Conservation (phyloP, 2,113 vertebrate species). For the Acanthochromis polyacanthus region DNA sequence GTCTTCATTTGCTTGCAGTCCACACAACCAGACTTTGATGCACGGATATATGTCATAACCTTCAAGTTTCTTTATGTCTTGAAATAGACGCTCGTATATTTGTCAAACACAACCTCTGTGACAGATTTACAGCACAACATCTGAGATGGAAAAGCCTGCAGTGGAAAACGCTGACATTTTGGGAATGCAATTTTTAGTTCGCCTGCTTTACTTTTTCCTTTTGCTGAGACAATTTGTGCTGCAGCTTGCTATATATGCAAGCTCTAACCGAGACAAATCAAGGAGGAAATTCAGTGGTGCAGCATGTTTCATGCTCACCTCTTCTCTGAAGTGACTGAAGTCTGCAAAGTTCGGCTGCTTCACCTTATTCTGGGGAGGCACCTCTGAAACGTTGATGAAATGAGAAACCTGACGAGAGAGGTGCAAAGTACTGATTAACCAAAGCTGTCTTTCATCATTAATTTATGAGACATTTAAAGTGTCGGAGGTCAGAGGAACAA, state of each 20-base stretch:
- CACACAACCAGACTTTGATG: constrained; percentile 23
- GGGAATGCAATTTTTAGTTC: neutral
- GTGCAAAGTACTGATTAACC: neutral
- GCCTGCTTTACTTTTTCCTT: neutral
- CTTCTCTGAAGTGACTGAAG: constrained; percentile 84
- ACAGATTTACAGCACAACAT: constrained; percentile 21
- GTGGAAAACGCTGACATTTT: neutral
- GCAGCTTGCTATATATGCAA: neutral
- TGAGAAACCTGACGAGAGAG: constrained; percentile 71
- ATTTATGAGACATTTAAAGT: neutral
- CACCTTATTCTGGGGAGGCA: constrained; percentile 54
- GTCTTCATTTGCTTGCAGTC: neutral
- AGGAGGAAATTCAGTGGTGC: neutral
- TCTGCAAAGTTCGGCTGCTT: constrained; percentile 81
- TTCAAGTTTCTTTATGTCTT: constrained; percentile 15
- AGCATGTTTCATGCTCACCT: constrained; percentile 66
- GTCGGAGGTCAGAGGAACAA: constrained; percentile 1
- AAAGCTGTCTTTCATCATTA: neutral
- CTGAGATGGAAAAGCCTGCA: neutral
- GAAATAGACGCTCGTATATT: constrained; percentile 33
- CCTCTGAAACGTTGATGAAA: constrained; percentile 63
- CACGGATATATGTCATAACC: constrained; percentile 12
- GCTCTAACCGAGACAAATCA: neutral
- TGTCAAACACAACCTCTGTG: constrained; percentile 8
- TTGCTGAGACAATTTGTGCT: neutral